Evolutionary conservation across 2,888 invertebrate genomes (phyloP).

Genomic region (Diarsia dahlii): DNA sequence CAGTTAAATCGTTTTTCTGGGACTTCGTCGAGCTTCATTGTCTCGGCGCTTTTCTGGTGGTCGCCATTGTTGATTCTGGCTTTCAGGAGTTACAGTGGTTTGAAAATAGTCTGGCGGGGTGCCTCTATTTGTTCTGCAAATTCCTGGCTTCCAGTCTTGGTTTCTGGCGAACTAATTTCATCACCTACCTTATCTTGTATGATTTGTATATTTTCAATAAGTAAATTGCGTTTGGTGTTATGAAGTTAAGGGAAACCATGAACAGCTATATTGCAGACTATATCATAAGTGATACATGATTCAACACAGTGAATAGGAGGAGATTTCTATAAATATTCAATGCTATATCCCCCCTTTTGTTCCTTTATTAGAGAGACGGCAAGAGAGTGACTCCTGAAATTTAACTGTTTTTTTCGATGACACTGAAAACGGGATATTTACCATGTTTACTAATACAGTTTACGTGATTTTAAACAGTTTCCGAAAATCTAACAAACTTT

Average conservation of each 20-base stretch:
- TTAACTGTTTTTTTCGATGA: no score
- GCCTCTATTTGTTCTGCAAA: background rate
- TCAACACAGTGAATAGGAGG: background rate
- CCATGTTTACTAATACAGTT: no score
- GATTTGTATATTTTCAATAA: slow-evolving; percentile 19
- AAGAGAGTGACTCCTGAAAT: background rate
- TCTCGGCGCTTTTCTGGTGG: no score
- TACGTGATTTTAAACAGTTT: no score
- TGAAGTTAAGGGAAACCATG: slow-evolving; percentile 7
- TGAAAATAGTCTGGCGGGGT: no score
- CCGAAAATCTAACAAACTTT: no score
- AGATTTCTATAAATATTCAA: background rate
- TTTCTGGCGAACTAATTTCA: slow-evolving; percentile 15
- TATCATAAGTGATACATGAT: background rate
- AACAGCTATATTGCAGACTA: background rate
- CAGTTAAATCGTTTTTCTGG: no score
- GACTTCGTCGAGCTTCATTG: no score
- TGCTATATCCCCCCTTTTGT: background rate
- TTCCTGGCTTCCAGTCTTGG: background rate
- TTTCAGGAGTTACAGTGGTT: no score
- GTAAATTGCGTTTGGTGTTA: slow-evolving; percentile 4
- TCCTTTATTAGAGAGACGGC: background rate
- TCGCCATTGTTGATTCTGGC: no score
- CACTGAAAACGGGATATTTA: no score
- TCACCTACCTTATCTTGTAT: background rate